Evolutionary conservation across 2,113 vertebrate species (phyloP), one percentile per base, ranked within the genome.

Genomic region (Hippocampus comes): DNA sequence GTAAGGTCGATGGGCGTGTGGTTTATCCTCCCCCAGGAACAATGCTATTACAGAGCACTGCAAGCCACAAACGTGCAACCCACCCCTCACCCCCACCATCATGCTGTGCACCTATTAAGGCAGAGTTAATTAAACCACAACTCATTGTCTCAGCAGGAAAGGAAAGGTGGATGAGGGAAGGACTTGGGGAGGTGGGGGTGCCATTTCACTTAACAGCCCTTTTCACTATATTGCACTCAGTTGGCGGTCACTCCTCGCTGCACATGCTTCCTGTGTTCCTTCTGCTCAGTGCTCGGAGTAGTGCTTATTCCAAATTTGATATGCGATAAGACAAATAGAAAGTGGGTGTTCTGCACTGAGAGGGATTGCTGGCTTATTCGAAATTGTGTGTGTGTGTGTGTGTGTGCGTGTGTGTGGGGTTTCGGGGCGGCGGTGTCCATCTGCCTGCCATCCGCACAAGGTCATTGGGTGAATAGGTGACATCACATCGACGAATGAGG

Each of bases 121-220:
- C 78, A 76, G 81, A 88, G 83, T 91, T 92, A 91, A 92, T 91
- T 92, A 91, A 92, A 89, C 77, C 78, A 83, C 87, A 89, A 85
- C 84, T 89, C 87, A 86, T 83, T 86, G 86, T 82, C 84, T 82
- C 84, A 78, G 83, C 76, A 71, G 86, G 84, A 77, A 48, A 65
- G 71, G n/a, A 72, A 64, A 46, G 68, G 61, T 46, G 57, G 9
- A 41, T 21, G 67, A 5, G 64, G 41, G 51, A n/a, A 46, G 49
- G 14, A 30, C 11, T 14, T 20, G 57, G 12, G 43, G 60, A 9
- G 17, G 23, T 34, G 61, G 71, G 46, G 57, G 18, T 72, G 63
- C 78, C 83, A 86, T 88, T 80, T 81, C 66, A 68, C 89, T 88
- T 89, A 84, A 77, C 81, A 79, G 61, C 73, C 74, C 74, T 79